phyloP scores from a whole-genome alignment of 2,797 vertebrate species.

The Acomys russatus region DNA sequence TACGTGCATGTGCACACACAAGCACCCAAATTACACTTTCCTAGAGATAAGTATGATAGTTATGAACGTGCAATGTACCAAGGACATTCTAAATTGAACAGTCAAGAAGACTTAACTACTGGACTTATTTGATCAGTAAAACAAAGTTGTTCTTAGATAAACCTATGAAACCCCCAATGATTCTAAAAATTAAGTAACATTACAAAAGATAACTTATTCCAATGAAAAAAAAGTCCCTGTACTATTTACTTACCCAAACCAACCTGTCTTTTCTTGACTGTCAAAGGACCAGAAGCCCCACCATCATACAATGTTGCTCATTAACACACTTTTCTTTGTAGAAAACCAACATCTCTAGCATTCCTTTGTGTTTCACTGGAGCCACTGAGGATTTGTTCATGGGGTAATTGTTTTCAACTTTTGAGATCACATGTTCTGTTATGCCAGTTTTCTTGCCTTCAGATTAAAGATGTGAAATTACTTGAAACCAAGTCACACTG shows the following conservation, averaged over 20 bases:
- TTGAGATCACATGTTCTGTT: conserved; percentile 5
- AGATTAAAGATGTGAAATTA: conserved; percentile 27
- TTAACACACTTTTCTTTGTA: neutral
- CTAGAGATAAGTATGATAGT: neutral
- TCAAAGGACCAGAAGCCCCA: neutral
- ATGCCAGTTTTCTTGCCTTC: conserved; percentile 40
- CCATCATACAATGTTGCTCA: neutral
- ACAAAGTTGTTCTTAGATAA: conserved; percentile 5
- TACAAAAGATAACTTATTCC: conserved; percentile 32
- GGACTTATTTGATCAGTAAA: conserved; percentile 8
- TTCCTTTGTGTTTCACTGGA: neutral
- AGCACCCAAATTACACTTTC: neutral
- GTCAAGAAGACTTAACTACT: neutral
- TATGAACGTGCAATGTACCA: neutral
- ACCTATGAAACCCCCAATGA: neutral
- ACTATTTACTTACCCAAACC: neutral
- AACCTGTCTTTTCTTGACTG: neutral
- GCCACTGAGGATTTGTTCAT: neutral
- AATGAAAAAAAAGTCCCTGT: neutral
- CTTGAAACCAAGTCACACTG: neutral
- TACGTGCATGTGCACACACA: neutral
- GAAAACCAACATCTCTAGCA: neutral
- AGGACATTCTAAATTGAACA: neutral
- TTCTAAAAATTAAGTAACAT: conserved; percentile 23
- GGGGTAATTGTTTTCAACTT: conserved; percentile 26